Conservation (phyloP, 1,140 invertebrate species). For the Drosophila bifasciata region DNA sequence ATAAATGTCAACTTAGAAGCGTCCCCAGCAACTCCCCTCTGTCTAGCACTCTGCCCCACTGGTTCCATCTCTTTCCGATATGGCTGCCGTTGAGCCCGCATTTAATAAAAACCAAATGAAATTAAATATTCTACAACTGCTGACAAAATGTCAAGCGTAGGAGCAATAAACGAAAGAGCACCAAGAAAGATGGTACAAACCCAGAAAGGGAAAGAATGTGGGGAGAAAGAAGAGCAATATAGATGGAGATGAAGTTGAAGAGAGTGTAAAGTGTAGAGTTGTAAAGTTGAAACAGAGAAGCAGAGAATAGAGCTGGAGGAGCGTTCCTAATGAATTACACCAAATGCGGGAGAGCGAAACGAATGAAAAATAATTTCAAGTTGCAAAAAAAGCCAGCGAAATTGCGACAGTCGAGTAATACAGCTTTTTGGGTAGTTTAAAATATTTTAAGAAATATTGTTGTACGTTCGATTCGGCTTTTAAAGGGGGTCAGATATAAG, state of each 20-base stretch:
- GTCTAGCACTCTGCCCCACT: neutral
- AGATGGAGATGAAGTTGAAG: no score
- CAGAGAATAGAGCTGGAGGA: constrained; percentile 38
- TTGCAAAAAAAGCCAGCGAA: constrained; percentile 8
- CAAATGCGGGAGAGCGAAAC: constrained; percentile 69
- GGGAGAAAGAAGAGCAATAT: no score
- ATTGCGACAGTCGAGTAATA: no score
- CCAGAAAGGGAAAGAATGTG: constrained; percentile 9
- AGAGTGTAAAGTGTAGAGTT: no score
- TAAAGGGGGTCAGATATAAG: no score
- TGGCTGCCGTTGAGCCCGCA: constrained; percentile 55
- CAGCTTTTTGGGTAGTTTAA: no score
- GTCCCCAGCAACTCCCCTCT: constrained; percentile 23
- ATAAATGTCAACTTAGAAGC: constrained; percentile 79
- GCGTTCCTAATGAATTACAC: constrained; percentile 74
- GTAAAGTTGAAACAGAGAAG: neutral
- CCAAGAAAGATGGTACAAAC: neutral
- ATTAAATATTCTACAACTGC: constrained; percentile 73
- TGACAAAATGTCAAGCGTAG: constrained; percentile 82
- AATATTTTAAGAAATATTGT: no score
- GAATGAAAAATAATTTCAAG: constrained; percentile 44
- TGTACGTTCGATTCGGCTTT: no score
- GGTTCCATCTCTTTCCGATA: constrained; percentile 17
- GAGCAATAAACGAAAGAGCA: constrained; percentile 67
- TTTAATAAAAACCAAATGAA: constrained; percentile 81